A percentile compares a stretch with the other conserved stretches of the same genome.
Evolutionary conservation across 2,797 vertebrate genomes (phyloP).

Genomic region (Lacerta agilis): DNA sequence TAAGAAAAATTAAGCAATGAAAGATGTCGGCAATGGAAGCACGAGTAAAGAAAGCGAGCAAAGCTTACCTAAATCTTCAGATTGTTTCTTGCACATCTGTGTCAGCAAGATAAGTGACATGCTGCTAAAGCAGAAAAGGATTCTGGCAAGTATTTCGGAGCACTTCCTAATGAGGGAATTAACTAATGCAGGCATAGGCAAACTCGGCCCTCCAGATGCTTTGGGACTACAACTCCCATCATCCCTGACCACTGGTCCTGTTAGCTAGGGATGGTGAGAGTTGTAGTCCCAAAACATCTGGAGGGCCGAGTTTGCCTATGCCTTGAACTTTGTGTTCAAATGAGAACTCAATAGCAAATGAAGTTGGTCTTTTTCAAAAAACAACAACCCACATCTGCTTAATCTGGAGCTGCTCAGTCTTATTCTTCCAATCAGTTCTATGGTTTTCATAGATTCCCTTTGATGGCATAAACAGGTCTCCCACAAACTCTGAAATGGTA

Average conservation of each 20-base stretch:
- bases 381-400: background rate
- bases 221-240: too few relatives aligned
- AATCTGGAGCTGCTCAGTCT: background rate
- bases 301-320: too few relatives aligned
- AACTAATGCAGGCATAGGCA: background rate
- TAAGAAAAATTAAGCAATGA: conserved; percentile 29
- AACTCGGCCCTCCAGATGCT: too few relatives aligned
- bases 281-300: too few relatives aligned
- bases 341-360: conserved; percentile 41
- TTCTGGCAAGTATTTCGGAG: conserved; percentile 10
- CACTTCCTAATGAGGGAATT: conserved; percentile 9
- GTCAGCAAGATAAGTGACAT: background rate
- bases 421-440: conserved; percentile 13
- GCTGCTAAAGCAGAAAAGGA: conserved; percentile 13
- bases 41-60: conserved; percentile 29
- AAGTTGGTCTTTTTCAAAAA: conserved; percentile 10
- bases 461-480: background rate
- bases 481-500: background rate
- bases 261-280: too few relatives aligned
- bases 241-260: too few relatives aligned
- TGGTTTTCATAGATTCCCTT: background rate
- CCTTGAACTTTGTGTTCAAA: background rate
- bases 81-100: conserved; percentile 47
- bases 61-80: conserved; percentile 43
- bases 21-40: conserved; percentile 25